Evolutionary conservation across 92 coral and sea anemone species (phyloP).

Genomic region (Pocillopora grandis): DNA sequence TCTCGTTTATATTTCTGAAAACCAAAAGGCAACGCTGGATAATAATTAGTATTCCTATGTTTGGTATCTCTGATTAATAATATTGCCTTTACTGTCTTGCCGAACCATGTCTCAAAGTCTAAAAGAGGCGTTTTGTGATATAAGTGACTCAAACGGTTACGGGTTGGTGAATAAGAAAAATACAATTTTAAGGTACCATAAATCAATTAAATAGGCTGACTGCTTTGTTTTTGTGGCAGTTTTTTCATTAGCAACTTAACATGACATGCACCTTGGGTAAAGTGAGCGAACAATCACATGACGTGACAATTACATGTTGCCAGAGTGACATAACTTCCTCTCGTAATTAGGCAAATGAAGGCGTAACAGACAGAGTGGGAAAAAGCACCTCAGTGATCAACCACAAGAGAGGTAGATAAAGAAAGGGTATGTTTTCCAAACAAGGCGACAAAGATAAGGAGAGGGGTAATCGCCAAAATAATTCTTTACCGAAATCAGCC

Average conservation of each 20-base stretch:
- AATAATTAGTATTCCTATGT: too few species aligned
- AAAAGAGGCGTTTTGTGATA: background rate
- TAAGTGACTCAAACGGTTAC: too few species aligned
- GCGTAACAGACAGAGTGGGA: background rate
- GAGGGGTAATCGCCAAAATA: background rate
- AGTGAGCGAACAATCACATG: constrained; percentile 1
- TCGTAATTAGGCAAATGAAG: background rate
- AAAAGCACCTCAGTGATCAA: background rate
- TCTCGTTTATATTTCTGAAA: too few species aligned
- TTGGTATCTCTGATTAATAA: too few species aligned
- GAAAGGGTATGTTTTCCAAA: background rate
- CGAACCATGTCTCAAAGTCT: background rate
- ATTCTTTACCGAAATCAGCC: background rate
- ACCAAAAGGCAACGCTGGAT: too few species aligned
- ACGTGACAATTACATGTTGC: background rate
- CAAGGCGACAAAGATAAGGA: background rate
- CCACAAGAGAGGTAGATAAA: background rate
- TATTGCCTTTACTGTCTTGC: background rate
- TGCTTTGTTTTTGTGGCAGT: too few species aligned
- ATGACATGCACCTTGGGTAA: background rate
- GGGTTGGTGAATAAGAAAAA: too few species aligned
- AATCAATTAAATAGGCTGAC: too few species aligned
- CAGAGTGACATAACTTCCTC: background rate
- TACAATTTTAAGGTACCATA: too few species aligned
- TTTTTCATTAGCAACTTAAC: background rate